phyloP scores from a whole-genome alignment of 2,113 vertebrate genomes.

The Sebastes fasciatus region DNA sequence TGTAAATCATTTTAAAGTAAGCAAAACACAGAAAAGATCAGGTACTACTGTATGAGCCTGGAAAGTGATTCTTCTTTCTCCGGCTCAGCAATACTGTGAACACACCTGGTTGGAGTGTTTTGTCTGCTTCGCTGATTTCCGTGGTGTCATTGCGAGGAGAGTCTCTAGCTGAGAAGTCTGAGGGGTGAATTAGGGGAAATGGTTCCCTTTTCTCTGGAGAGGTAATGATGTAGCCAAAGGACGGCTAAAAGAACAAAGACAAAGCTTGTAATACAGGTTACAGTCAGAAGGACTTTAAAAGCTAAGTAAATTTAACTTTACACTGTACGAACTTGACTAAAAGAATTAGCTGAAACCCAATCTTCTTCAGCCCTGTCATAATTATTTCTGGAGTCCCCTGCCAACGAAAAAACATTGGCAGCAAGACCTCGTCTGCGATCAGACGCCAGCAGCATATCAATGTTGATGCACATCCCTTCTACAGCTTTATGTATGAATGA shows the following conservation, averaged over 20 bases:
- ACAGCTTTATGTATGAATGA: background rate
- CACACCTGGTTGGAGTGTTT: constrained; percentile 86
- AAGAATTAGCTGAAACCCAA: background rate
- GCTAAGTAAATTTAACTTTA: background rate
- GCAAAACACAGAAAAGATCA: background rate
- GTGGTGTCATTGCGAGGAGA: constrained; percentile 71
- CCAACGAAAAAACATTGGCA: background rate
- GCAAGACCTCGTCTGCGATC: background rate
- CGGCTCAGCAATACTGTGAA: background rate
- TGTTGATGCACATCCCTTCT: background rate
- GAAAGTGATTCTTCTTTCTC: background rate
- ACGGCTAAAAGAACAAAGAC: constrained; percentile 85
- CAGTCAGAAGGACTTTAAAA: background rate
- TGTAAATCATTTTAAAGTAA: background rate
- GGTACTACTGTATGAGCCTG: background rate
- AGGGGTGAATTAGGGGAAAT: constrained; percentile 87
- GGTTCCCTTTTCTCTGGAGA: constrained; percentile 94
- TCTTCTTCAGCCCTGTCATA: background rate
- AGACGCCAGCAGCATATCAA: background rate
- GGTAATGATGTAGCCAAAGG: constrained; percentile 95
- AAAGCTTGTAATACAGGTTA: background rate
- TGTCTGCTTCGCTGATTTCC: constrained; percentile 75
- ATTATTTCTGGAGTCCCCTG: background rate
- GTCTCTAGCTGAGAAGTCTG: constrained; percentile 77
- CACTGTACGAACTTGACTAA: background rate